A percentile compares a stretch with the other conserved stretches of the same genome.
These are phyloP conservation scores for Caenorhabditis parvicauda DNA, from an alignment of 2,888 invertebrate species.

Conservation along the genomic window DNA sequence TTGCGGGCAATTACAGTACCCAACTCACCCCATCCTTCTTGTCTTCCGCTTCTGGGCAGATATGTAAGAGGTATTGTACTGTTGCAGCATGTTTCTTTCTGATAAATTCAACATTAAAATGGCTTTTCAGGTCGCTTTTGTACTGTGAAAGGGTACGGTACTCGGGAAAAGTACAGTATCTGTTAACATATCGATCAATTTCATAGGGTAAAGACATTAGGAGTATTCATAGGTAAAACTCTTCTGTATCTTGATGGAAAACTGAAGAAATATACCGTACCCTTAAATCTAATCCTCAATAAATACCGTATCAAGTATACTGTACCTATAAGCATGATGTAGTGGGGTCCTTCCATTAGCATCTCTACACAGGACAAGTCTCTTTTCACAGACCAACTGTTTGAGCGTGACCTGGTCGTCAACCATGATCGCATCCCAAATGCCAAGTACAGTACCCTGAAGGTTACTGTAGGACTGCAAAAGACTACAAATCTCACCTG, in stretches of 20 bases:
- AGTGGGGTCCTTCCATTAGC: conserved; percentile 51
- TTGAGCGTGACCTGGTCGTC: conserved; percentile 53
- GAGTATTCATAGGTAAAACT: too few species aligned
- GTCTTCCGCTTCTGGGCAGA: conserved; percentile 51
- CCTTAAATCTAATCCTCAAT: too few species aligned
- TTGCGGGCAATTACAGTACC: not conserved
- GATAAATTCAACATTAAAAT: conserved; percentile 9
- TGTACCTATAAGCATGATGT: conserved; percentile 45
- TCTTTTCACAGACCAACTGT: conserved; percentile 50
- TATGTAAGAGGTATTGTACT: conserved; percentile 48
- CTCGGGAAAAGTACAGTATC: not conserved
- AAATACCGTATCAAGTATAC: too few species aligned
- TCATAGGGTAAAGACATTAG: too few species aligned
- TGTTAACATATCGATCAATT: too few species aligned
- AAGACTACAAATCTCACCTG: conserved; percentile 1
- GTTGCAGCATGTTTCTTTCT: conserved; percentile 19
- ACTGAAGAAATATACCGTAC: too few species aligned
- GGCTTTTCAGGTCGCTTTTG: conserved; percentile 5
- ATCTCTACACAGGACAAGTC: conserved; percentile 48
- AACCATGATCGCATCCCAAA: conserved; percentile 57
- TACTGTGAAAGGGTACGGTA: conserved; percentile 5
- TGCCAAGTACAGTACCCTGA: conserved; percentile 20
- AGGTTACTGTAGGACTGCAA: not conserved
- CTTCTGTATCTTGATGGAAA: too few species aligned
- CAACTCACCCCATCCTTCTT: conserved; percentile 44